Conservation (phyloP, 2,888 invertebrate species). For the Eristalis arbustorum region DNA sequence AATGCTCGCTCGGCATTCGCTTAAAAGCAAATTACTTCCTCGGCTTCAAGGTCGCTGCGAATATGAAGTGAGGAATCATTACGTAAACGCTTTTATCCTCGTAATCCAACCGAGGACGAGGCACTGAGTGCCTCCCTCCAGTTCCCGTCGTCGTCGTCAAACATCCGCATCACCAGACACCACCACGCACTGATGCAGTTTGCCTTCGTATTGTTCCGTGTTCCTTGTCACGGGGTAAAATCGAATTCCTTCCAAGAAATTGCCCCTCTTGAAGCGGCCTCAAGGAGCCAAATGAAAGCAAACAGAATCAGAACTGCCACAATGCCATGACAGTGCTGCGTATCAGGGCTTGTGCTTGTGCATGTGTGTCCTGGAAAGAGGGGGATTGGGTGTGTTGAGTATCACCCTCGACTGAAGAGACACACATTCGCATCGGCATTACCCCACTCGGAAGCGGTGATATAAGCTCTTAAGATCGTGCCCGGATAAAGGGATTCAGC, state of each 20-base stretch:
- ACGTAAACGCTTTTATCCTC: neutral
- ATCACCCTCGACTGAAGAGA: conserved; percentile 37
- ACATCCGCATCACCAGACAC: neutral
- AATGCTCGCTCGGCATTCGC: neutral
- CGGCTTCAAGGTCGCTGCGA: neutral
- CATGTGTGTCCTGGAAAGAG: neutral
- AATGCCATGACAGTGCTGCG: neutral
- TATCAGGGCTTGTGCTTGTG: neutral
- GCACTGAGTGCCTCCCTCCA: neutral
- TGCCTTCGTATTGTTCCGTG: neutral
- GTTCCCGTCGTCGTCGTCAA: neutral
- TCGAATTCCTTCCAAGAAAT: conserved; percentile 39
- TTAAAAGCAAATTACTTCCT: neutral
- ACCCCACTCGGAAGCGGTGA: conserved; percentile 39
- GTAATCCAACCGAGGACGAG: neutral
- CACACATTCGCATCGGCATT: conserved; percentile 49
- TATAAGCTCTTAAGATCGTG: conserved; percentile 58
- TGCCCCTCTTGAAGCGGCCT: conserved; percentile 6
- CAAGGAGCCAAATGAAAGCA: conserved; percentile 1
- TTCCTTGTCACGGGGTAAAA: conserved; percentile 12
- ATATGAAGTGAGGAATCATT: neutral
- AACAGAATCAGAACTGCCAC: conserved; percentile 33
- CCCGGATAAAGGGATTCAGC: conserved; percentile 57
- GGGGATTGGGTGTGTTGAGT: too few relatives aligned
- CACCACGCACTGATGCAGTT: neutral